Conservation (phyloP, 2,797 vertebrate species). For the Peromyscus nudipes region DNA sequence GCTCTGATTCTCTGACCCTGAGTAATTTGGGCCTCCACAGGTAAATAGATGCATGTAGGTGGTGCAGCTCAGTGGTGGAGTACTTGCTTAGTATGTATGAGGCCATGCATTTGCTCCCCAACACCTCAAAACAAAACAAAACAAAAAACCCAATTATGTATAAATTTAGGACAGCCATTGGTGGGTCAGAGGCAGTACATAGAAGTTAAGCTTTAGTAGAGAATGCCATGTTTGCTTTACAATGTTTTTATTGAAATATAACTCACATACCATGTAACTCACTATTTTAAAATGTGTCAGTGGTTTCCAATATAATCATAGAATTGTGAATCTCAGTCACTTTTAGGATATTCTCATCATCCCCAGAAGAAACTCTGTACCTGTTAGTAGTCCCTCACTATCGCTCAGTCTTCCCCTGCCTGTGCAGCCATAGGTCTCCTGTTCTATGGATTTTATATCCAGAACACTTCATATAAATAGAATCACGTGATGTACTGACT, state of each 20-base stretch:
- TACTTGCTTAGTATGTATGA: not conserved
- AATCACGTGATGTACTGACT: not conserved
- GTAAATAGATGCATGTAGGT: not conserved
- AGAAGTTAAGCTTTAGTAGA: not conserved
- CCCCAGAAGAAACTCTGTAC: not conserved
- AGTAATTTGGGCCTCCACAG: too few species aligned
- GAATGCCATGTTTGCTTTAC: not conserved
- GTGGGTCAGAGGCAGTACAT: not conserved
- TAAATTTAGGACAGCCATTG: constrained; percentile 3
- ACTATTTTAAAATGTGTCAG: not conserved
- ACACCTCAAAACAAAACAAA: not conserved
- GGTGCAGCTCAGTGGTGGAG: not conserved
- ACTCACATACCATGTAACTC: not conserved
- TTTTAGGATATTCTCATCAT: not conserved
- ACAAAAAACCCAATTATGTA: not conserved
- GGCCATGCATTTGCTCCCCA: not conserved
- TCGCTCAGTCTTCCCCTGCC: not conserved
- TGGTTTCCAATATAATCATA: not conserved
- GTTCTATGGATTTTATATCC: not conserved
- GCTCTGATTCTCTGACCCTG: too few species aligned
- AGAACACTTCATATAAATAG: not conserved
- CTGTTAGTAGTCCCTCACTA: not conserved
- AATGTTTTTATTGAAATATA: not conserved
- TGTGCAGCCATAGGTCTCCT: not conserved
- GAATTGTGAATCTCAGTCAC: not conserved